These are phyloP conservation scores for Panagrolaimus sp. DNA, from an alignment of 1,140 invertebrate species.

Conservation along the genomic window DNA sequence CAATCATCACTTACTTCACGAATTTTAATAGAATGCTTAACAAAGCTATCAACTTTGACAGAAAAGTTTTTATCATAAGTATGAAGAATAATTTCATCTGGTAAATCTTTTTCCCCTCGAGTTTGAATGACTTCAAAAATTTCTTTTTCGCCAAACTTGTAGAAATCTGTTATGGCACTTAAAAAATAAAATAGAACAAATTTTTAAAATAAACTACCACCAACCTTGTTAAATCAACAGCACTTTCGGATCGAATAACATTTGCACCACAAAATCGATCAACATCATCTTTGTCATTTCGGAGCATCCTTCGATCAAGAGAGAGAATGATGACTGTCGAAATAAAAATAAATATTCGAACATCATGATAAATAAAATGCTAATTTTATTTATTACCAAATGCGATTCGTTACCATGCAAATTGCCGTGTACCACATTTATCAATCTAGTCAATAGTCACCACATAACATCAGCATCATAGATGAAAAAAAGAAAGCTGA, in stretches of 20 bases:
- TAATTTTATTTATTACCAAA: too few relatives aligned
- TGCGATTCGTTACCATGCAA: too few relatives aligned
- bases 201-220: not conserved
- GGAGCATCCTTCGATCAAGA: not conserved
- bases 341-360: too few relatives aligned
- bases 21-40: not conserved
- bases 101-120: not conserved
- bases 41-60: not conserved
- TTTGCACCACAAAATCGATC: not conserved
- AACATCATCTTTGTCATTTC: not conserved
- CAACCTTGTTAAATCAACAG: constrained; percentile 6
- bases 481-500: too few relatives aligned
- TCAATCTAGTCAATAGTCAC: too few relatives aligned
- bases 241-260: constrained; percentile 8
- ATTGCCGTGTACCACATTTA: too few relatives aligned
- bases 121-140: not conserved
- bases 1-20: not conserved
- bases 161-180: constrained; percentile 11
- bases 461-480: too few relatives aligned
- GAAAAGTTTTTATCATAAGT: not conserved
- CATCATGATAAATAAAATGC: too few relatives aligned
- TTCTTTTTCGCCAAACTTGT: not conserved
- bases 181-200: not conserved
- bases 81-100: not conserved
- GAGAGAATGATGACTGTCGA: too few relatives aligned